Conservation (phyloP, 2,888 invertebrate species). For the Quadroppia sp. region DNA sequence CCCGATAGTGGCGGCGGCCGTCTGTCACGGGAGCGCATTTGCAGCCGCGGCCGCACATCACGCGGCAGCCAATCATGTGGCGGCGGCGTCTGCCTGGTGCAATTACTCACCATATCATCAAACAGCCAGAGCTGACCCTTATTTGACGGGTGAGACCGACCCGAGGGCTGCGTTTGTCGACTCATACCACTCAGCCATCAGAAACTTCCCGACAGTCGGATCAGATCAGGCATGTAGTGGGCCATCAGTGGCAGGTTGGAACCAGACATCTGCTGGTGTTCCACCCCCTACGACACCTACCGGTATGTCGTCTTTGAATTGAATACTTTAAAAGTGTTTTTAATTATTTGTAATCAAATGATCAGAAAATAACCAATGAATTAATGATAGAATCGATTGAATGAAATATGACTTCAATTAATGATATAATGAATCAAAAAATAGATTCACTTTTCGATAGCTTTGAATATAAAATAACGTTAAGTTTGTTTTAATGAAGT, state of each 20-base stretch:
- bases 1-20: conserved; percentile 38
- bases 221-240: conserved; percentile 36
- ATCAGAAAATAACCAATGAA: not conserved
- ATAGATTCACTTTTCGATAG: not conserved
- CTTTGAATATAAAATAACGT: conserved; percentile 9
- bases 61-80: conserved; percentile 39
- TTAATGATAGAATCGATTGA: not conserved
- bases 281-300: conserved; percentile 17
- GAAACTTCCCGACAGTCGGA: conserved; percentile 29
- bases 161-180: conserved; percentile 34
- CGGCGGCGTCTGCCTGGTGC: conserved; percentile 45
- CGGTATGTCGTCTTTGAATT: not conserved
- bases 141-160: conserved; percentile 36
- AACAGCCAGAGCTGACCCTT: conserved; percentile 23
- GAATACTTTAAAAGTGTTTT: no score
- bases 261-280: not conserved
- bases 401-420: not conserved
- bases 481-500: conserved; percentile 21
- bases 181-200: conserved; percentile 31
- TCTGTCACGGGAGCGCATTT: conserved; percentile 39
- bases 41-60: conserved; percentile 40
- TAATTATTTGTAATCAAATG: not conserved
- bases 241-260: not conserved
- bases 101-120: conserved; percentile 45
- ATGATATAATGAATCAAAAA: not conserved